A percentile compares a stretch with the other conserved stretches of the same genome.
These are phyloP conservation scores for Macrosiphum euphorbiae DNA, from an alignment of 2,888 invertebrate species.

Conservation along the genomic window DNA sequence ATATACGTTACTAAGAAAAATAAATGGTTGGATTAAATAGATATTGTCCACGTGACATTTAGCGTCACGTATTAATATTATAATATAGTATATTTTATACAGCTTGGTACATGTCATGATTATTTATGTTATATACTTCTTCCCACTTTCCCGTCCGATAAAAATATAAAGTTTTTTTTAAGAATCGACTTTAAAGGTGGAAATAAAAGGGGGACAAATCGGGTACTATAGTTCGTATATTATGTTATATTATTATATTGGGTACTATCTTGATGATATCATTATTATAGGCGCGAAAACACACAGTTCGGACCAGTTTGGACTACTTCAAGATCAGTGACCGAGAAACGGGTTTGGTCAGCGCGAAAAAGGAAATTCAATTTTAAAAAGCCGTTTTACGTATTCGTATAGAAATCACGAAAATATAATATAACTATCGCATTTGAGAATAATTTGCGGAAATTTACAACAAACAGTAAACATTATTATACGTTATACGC, in stretches of 20 bases:
- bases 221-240: too few relatives aligned
- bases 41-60: neutral
- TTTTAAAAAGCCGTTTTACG: slow-evolving; percentile 21
- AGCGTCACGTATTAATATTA: neutral
- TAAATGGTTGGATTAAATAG: neutral
- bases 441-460: neutral
- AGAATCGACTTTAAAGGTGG: neutral
- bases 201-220: neutral
- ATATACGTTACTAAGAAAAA: neutral
- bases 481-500: neutral
- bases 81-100: neutral
- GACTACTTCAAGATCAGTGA: slow-evolving; percentile 35
- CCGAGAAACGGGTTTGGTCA: slow-evolving; percentile 43
- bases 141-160: neutral
- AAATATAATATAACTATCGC: neutral
- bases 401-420: neutral
- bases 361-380: slow-evolving; percentile 4
- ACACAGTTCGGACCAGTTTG: slow-evolving; percentile 9
- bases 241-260: neutral
- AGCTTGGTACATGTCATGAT: neutral
- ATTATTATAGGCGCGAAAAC: neutral
- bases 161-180: neutral
- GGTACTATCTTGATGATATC: neutral
- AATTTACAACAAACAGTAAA: neutral
- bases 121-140: neutral